Evolutionary conservation across 1,140 invertebrate genomes (phyloP).

Genomic region (Danaus melanippus): DNA sequence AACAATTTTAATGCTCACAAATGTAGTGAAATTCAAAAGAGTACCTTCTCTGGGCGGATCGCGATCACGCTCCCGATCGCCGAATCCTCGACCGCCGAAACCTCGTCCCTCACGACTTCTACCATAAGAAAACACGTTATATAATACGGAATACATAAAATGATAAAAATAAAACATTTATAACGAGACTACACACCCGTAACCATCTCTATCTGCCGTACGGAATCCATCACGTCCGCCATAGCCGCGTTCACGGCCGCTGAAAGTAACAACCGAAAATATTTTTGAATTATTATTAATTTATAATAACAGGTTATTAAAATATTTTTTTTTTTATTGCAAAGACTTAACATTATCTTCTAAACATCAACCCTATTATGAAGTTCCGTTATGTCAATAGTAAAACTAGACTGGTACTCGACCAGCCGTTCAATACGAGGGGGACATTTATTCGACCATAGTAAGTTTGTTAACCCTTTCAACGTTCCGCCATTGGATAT

Average conservation of each 20-base stretch:
- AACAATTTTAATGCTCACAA: neutral
- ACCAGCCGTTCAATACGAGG: no score
- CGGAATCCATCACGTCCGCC: slow-evolving; percentile 58
- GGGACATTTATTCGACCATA: no score
- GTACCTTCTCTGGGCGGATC: slow-evolving; percentile 60
- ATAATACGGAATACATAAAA: neutral
- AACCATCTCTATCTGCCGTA: slow-evolving; percentile 47
- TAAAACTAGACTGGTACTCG: no score
- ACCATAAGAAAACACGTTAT: neutral
- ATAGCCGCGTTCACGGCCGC: slow-evolving; percentile 46
- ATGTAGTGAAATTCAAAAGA: slow-evolving; percentile 6
- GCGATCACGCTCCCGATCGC: slow-evolving; percentile 41
- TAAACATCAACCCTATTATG: no score
- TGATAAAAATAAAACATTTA: neutral
- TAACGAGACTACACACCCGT: slow-evolving; percentile 27
- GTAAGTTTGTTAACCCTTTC: no score
- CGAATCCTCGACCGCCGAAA: slow-evolving; percentile 54
- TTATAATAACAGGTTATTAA: no score
- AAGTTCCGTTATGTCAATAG: no score
- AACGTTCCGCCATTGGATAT: no score
- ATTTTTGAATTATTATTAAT: slow-evolving; percentile 5
- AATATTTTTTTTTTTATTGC: neutral
- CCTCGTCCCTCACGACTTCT: slow-evolving; percentile 43
- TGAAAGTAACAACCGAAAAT: slow-evolving; percentile 10
- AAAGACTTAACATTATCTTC: no score